Base-by-base conservation (phyloP, 2,888 invertebrate genomes). In the Metallyticus violacea region DNA sequence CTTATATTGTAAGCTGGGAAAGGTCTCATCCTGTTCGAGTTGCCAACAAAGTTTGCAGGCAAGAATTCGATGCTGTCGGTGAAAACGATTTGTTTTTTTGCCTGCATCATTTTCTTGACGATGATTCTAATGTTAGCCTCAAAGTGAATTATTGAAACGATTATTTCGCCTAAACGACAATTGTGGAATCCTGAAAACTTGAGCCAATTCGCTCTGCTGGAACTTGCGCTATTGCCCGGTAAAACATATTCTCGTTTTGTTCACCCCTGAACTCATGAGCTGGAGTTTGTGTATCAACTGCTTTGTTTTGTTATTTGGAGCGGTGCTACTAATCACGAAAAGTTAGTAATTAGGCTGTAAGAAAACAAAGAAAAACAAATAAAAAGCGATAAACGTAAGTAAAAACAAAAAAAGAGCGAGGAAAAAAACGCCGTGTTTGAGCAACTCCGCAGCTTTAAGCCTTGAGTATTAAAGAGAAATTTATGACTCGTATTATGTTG, bases 281-380 rank as follows among this genome's bases (percentile, higher is more conserved):
- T 25, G 1, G 2, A 40, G 30, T 81, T 26, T 30, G 25, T 82
- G 22, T 26, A 62, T 76, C 40, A 25, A 82, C 5, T 25, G 27
- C 28, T n/a, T 81, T 81, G 29, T 81, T 30, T n/a, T 25, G 9
- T 76, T 85, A 76, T 26, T 80, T 85, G 62, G 76, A 85, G 27
- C 28, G 80, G 76, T 29, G 28, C 80, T 80, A 85, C 80, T 80
- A 85, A 85, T 85, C 85, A 85, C 7, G 80, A 62, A n/a, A 80
- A 40, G 80, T 76, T 80, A 76, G 62, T 85, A 85, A 80, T 85
- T 85, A 85, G 85, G n/a, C 40, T 62, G 76, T 79, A 28, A 28
- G 30, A 80, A 80, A 80, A 85, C 27, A 28, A 26, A 85, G 26
- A 40, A 26, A n/a, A 27, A 7, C n/a, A 30, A 30, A 22, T n/a